Evolutionary conservation across 2,113 vertebrate species (phyloP), one percentile per base, ranked within the genome.

Genomic region (Anhinga anhinga): DNA sequence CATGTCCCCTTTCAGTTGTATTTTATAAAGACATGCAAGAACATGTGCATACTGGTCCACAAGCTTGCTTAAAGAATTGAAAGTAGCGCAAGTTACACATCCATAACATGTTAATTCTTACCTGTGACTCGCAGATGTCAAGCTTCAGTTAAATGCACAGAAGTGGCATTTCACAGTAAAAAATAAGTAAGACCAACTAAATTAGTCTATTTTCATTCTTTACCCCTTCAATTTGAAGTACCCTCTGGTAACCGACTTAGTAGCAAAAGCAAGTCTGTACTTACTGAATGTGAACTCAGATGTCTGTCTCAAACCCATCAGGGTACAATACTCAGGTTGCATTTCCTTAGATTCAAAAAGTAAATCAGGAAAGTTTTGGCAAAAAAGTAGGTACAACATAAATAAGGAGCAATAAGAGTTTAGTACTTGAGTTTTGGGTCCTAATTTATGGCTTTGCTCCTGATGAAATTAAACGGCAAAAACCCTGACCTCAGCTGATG

Each of bases 21-120:
- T 6, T 3, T 67, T 15, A 62, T 27, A 26, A n/a, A 58, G 61
- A 73, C 63, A n/a, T 5, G 21, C 18, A 88, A 86, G 32, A 90
- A 55, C 12, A 47, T 3, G 7, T 4, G 11, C 19, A 9, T 8
- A 8, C 36, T 53, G 69, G 58, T 26, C 40, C 86, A 47, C 0
- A 0, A 66, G 40, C 18, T 36, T 44, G 45, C 52, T 78, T 40
- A 42, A 55, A 69, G 63, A 13, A 17, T 22, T 6, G 19, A 70
- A 74, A 79, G 50, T 0, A 67, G 56, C 7, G 11, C 6, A 55
- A 85, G 22, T 25, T 19, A 50, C 26, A 34, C 47, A 47, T 47
- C 45, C 61, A 4, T 42, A 47, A 44, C 22, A 38, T 63, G 10
- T 29, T 20, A 82, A 4, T 15, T 82, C 92, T 85, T 45, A 77